phyloP scores from a whole-genome alignment of 1,140 invertebrate genomes.

The Marisa cornuarietis region DNA sequence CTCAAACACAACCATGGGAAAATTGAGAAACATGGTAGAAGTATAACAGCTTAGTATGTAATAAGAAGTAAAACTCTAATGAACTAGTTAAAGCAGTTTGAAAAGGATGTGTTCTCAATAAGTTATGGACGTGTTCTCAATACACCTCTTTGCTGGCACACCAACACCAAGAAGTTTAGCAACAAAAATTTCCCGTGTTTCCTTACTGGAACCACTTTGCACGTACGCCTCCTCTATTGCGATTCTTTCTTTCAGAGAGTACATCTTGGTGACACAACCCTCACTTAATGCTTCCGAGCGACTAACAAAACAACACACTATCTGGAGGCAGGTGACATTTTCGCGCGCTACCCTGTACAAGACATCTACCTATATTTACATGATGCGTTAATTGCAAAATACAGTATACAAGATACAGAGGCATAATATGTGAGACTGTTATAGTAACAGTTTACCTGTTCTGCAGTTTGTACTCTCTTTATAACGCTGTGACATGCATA shows the following conservation, averaged over 20 bases:
- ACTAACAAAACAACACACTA: too few species aligned
- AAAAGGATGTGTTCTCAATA: neutral
- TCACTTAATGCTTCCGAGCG: too few species aligned
- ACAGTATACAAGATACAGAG: neutral
- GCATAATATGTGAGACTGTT: neutral
- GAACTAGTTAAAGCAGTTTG: neutral
- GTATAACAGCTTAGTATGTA: neutral
- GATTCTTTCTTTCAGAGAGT: too few species aligned
- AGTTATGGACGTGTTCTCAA: too few species aligned
- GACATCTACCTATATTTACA: too few species aligned
- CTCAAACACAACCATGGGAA: too few species aligned
- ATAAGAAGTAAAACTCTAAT: neutral
- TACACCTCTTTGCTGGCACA: neutral
- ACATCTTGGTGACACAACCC: too few species aligned
- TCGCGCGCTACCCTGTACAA: neutral
- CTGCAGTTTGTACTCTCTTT: constrained; percentile 60
- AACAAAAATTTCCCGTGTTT: too few species aligned
- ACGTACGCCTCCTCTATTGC: too few species aligned
- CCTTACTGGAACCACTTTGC: too few species aligned
- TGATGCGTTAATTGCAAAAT: neutral
- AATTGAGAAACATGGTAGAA: neutral
- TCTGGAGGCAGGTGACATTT: too few species aligned
- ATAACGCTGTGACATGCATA: constrained; percentile 60
- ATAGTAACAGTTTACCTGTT: constrained; percentile 38
- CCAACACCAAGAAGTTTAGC: too few species aligned